Evolutionary conservation across 1,140 invertebrate species (phyloP).

Genomic region (Chionoecetes opilio): DNA sequence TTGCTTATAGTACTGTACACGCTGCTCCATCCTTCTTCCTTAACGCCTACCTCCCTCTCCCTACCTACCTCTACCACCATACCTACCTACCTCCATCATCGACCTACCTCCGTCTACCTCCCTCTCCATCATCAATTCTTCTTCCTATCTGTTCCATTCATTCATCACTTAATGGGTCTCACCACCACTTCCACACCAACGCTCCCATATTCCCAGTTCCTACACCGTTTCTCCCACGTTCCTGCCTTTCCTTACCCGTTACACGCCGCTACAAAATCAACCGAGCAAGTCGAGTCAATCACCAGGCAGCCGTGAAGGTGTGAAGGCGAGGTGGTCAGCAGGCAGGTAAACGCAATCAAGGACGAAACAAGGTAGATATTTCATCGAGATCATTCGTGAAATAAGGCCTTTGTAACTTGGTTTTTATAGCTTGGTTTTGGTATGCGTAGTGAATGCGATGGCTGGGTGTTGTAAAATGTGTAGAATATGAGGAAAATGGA

Average conservation of each 20-base stretch:
- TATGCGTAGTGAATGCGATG: no score
- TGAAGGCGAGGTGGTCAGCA: neutral
- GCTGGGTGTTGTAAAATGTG: no score
- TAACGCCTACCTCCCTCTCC: neutral
- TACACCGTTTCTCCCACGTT: neutral
- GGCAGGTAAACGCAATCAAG: no score
- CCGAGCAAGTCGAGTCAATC: neutral
- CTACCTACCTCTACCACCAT: neutral
- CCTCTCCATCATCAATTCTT: neutral
- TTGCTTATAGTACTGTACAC: no score
- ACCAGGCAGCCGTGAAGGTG: neutral
- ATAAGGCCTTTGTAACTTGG: no score
- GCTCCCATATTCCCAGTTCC: neutral
- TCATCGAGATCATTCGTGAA: no score
- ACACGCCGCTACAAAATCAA: slow-evolving; percentile 18
- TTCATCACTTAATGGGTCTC: no score
- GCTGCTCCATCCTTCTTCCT: no score
- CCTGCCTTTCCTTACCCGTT: neutral
- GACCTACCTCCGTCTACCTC: neutral
- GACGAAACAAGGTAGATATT: no score
- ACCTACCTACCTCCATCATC: neutral
- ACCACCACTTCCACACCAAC: neutral
- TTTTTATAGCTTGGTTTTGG: no score
- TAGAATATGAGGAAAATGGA: no score
- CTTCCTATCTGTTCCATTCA: no score